Evolutionary conservation across 2,888 invertebrate species (phyloP), one percentile per base, ranked within the genome.

Genomic region (Macrosiphum euphorbiae): DNA sequence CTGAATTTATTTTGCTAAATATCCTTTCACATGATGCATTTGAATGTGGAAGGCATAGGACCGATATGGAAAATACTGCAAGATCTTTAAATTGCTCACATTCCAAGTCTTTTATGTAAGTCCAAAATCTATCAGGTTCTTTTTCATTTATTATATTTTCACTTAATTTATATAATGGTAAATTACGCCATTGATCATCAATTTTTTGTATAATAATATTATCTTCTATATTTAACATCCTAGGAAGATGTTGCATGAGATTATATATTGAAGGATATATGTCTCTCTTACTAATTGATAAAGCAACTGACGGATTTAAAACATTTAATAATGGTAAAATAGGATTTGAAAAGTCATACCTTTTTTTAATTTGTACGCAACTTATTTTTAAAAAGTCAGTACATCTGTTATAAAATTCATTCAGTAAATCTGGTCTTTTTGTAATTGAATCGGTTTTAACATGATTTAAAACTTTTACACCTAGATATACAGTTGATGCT

Each of bases 101-200:
- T 58, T 88, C 58, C 20, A 88, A 58, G 20, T 88, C 58, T 88
- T 88, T 88, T 58, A 88, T 88, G 41, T 26, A 41, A 41, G 58
- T 58, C 41, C 88, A 58, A 88, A 88, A 88, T 88, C 28, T 88
- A 88, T 88, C 88, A 13, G 58, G 58, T 88, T 88, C 58, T 50
- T n/a, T 87, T 87, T 87, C 87, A 87, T 87, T 87, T n/a, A 87
- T n/a, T 50, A 87, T 87, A 87, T 87, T 87, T 28, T 87, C 87
- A 50, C 5, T 50, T 13, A 87, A n/a, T 50, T 50, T 50, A 50
- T 50, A 28, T 50, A 87, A 50, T 50, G 87, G 50, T 50, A 87
- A 87, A n/a, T 16, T 50, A 47, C 87, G n/a, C 87, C 50, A 87
- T n/a, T 87, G 87, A 50, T 50, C 87, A 87, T 87, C 87, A 50